Evolutionary conservation across 2,888 invertebrate genomes (phyloP).

Genomic region (Aporophyla lueneburgensis): DNA sequence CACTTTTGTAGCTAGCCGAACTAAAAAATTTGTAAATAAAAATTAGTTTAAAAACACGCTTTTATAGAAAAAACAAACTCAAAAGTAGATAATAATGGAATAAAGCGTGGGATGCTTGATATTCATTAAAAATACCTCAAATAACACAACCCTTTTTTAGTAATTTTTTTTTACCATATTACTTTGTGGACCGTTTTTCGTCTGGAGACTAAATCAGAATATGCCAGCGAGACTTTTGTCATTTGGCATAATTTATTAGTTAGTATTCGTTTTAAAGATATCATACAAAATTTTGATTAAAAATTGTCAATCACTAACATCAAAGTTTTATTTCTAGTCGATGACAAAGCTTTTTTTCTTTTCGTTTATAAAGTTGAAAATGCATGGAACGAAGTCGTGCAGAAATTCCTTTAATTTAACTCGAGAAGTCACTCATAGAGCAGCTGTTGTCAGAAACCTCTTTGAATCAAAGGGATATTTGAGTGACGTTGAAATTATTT

Average conservation of each 20-base stretch:
- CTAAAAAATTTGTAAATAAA: too few relatives aligned
- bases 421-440: background rate
- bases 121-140: too few relatives aligned
- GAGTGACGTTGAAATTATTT: conserved; percentile 20
- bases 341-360: background rate
- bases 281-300: conserved; percentile 13
- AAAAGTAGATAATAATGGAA: too few relatives aligned
- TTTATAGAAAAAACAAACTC: too few relatives aligned
- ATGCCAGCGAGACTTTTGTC: background rate
- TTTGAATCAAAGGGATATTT: conserved; percentile 7
- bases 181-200: background rate
- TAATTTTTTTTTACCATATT: too few relatives aligned
- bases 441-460: conserved; percentile 1
- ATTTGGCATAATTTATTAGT: background rate
- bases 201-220: background rate
- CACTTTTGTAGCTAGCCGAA: too few relatives aligned
- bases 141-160: too few relatives aligned
- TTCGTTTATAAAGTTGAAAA: background rate
- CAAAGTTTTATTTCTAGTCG: background rate
- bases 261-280: background rate
- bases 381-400: background rate
- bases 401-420: background rate
- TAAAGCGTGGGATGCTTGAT: too few relatives aligned
- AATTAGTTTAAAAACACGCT: too few relatives aligned
- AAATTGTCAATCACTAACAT: background rate